Evolutionary conservation across 2,797 vertebrate genomes (phyloP).

Genomic region (Vultur gryphus): DNA sequence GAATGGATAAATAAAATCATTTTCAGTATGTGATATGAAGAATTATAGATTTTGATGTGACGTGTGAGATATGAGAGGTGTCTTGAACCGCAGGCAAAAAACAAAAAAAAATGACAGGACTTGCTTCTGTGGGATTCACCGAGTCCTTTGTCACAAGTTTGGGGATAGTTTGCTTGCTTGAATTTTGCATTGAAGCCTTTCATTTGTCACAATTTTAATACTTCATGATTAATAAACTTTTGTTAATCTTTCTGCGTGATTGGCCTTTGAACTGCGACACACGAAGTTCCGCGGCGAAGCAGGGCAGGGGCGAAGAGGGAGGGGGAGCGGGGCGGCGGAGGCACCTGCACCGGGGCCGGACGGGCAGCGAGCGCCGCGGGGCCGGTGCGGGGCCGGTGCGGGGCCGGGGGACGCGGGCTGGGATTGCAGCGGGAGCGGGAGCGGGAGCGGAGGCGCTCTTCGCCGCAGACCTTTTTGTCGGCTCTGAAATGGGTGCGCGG

Average conservation of each 20-base stretch:
- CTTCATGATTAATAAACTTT: slow-evolving; percentile 61
- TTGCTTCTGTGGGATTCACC: neutral
- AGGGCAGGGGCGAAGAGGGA: neutral
- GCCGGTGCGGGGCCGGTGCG: rapidly evolving
- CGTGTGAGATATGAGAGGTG: slow-evolving; percentile 40
- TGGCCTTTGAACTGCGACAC: neutral
- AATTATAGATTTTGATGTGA: slow-evolving; percentile 62
- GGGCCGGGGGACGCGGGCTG: neutral
- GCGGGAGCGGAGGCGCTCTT: too few relatives aligned
- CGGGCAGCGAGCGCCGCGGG: neutral
- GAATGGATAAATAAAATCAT: slow-evolving; percentile 95
- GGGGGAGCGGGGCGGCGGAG: rapidly evolving
- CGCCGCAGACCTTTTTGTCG: rapidly evolving
- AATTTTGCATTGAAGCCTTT: slow-evolving; percentile 53
- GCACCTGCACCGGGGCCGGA: too few relatives aligned
- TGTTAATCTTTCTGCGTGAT: slow-evolving; percentile 53
- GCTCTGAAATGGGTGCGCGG: rapidly evolving
- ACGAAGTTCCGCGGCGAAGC: neutral
- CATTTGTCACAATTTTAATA: slow-evolving; percentile 58
- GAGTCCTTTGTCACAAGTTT: slow-evolving; percentile 42
- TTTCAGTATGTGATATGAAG: slow-evolving; percentile 88
- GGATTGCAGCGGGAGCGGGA: neutral
- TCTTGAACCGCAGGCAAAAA: slow-evolving; percentile 35
- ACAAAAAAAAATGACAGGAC: slow-evolving; percentile 4
- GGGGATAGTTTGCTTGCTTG: slow-evolving; percentile 56